These are phyloP conservation scores for Apamea crenata DNA, from an alignment of 2,888 invertebrate species.

Conservation along the genomic window DNA sequence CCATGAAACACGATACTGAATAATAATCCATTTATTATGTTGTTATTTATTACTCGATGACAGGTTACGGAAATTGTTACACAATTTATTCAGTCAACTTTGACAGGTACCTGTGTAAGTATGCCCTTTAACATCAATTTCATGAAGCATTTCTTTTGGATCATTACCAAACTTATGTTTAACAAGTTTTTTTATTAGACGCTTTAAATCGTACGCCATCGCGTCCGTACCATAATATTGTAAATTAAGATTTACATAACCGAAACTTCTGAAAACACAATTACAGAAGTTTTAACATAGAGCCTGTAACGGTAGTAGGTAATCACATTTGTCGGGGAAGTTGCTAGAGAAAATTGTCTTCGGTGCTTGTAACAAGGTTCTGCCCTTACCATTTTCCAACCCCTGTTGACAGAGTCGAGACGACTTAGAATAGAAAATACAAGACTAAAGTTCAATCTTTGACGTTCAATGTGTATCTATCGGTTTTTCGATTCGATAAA, in stretches of 20 bases:
- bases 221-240: conserved; percentile 74
- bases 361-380: conserved; percentile 81
- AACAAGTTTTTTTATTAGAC: conserved; percentile 61
- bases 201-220: conserved; percentile 66
- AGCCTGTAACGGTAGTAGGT: conserved; percentile 82
- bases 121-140: conserved; percentile 23
- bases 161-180: conserved; percentile 60
- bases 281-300: conserved; percentile 87
- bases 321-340: conserved; percentile 86
- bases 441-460: conserved; percentile 45
- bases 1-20: conserved; percentile 32
- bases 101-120: conserved; percentile 21
- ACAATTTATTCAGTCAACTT: conserved; percentile 35
- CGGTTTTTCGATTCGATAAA: conserved; percentile 44
- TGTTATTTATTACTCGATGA: conserved; percentile 38
- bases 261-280: conserved; percentile 86
- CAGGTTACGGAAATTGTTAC: conserved; percentile 42
- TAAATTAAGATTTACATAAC: conserved; percentile 86
- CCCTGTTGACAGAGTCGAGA: conserved; percentile 58
- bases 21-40: conserved; percentile 42
- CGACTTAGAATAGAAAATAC: conserved; percentile 53
- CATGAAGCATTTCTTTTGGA: conserved; percentile 36
- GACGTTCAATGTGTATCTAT: conserved; percentile 36
- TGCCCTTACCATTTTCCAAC: conserved; percentile 71
- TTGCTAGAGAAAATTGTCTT: conserved; percentile 87